Percentiles rank a stretch among this genome's conserved stretches.
phyloP scores from a whole-genome alignment of 2,888 invertebrate genomes.

The Spisula solida region DNA sequence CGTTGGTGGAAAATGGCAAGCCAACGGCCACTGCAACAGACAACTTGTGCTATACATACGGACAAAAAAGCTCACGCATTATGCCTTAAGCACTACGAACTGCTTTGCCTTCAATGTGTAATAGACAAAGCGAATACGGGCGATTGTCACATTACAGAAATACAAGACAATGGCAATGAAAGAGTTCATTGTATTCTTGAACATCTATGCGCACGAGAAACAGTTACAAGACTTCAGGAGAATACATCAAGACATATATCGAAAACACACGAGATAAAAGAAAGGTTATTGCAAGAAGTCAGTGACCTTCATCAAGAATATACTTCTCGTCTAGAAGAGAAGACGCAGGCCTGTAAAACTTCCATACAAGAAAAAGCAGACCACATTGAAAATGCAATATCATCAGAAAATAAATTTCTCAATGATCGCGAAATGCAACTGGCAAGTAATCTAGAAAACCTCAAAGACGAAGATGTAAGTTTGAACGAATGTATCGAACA shows the following conservation, averaged over 20 bases:
- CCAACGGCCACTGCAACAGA: neutral
- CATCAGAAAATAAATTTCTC: neutral
- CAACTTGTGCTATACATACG: neutral
- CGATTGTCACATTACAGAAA: neutral
- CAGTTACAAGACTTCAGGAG: neutral
- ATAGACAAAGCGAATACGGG: neutral
- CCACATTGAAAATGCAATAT: neutral
- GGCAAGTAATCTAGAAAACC: neutral
- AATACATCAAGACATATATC: neutral
- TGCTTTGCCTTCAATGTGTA: neutral
- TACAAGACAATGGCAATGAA: neutral
- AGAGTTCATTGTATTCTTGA: neutral
- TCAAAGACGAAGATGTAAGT: neutral
- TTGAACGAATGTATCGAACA: neutral
- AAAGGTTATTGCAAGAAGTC: neutral
- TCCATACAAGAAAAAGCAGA: neutral
- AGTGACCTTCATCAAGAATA: neutral
- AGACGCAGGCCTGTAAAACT: neutral
- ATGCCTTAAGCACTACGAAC: neutral
- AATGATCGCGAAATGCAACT: slow-evolving; percentile 1
- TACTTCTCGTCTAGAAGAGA: neutral
- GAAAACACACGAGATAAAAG: neutral
- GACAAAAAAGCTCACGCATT: neutral
- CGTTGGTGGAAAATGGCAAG: neutral
- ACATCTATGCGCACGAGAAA: neutral